Evolutionary conservation across 2,113 vertebrate species (phyloP).

Genomic region (Ophiodon elongatus): DNA sequence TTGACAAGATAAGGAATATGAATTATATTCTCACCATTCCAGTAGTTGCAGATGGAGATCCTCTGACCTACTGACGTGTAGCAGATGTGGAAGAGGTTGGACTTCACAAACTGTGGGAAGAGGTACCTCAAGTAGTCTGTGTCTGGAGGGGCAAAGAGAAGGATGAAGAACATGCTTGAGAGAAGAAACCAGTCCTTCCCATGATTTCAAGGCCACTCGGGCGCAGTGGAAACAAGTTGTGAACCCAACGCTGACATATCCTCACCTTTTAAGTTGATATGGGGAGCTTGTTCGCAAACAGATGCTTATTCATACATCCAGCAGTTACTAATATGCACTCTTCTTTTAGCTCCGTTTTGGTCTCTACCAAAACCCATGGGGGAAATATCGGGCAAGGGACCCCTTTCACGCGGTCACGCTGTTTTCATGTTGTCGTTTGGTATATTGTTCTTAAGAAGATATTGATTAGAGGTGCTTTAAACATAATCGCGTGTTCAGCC

Average conservation of each 20-base stretch:
- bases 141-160: conserved; percentile 66
- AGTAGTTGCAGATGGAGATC: conserved; percentile 95
- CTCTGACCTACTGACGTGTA: conserved; percentile 85
- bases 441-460: background rate
- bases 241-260: background rate
- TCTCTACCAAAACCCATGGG: background rate
- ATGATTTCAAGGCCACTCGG: background rate
- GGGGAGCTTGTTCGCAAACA: background rate
- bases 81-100: conserved; percentile 90
- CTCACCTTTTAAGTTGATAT: background rate
- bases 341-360: background rate
- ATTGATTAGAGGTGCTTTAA: background rate
- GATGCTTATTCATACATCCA: background rate
- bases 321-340: background rate
- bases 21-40: conserved; percentile 86
- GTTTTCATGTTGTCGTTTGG: background rate
- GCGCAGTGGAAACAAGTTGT: background rate
- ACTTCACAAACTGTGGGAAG: conserved; percentile 89
- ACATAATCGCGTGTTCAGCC: background rate
- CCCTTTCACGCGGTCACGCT: background rate
- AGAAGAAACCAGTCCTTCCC: background rate
- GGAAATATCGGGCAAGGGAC: background rate
- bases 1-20: background rate
- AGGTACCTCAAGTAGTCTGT: conserved; percentile 89
- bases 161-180: background rate